Evolutionary conservation across 2,797 vertebrate species (phyloP), one percentile per base, ranked within the genome.

Genomic region (Gallinago nigripennis): DNA sequence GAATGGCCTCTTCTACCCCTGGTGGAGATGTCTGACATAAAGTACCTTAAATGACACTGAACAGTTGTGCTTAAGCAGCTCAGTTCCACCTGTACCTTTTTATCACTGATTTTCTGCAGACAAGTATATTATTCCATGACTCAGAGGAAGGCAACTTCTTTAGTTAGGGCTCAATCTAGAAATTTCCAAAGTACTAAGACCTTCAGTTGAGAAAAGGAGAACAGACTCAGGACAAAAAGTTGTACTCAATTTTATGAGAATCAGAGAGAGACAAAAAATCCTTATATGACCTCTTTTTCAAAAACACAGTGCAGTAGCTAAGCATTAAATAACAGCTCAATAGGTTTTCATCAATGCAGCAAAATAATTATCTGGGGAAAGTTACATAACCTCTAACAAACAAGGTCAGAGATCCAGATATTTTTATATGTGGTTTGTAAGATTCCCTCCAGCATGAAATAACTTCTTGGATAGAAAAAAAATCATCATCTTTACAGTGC

Each of bases 341-440:
- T 86, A 90, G 11, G 4, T 86, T 94, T 88, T 69, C 61, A 91
- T 89, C 69, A 94, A 58, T 83, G 85, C 25, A 92, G 68, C n/a
- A 81, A 71, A 92, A 71, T 50, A 85, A 80, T 94, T 95, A 78
- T 46, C n/a, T 86, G 53, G 30, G 25, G 9, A 56, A 90, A 69
- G 60, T 83, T 95, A 82, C 10, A 46, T 82, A 93, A 86, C 17
- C 30, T 30, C 43, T 28, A 69, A 72, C 20, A 72, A 88, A 91
- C 51, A 80, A 88, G 45, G 53, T 86, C 82, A 91, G 78, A 94
- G 33, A 78, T 78, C 28, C 50, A 41, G 48, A n/a, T 78, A 63
- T 51, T 94, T 89, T 92, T 81, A 75, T 33, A 64, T 4, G 0
- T 41, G 24, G 12, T 33, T 46, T 82, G 9, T 50, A 73, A 71